Conservation (phyloP, 2,888 invertebrate genomes). For the Gastracanthus pulcherrimus region DNA sequence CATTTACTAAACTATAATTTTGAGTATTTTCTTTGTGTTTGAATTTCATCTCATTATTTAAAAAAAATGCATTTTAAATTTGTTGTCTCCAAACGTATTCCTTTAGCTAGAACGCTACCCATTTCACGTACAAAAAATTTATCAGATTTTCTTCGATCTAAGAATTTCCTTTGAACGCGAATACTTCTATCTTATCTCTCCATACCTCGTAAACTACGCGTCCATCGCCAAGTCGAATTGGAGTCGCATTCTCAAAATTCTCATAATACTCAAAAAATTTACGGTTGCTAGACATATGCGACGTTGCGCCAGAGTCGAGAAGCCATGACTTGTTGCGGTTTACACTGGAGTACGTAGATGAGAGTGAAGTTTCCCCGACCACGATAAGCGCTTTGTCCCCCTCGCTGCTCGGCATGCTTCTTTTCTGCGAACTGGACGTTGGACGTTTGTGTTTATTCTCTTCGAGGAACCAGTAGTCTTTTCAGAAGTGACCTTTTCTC, state of each 20-base stretch:
- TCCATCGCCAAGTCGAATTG: conserved; percentile 14
- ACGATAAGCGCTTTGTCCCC: neutral
- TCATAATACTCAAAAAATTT: neutral
- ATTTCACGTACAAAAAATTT: conserved; percentile 22
- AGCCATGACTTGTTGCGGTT: neutral
- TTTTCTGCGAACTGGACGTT: neutral
- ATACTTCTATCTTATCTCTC: conserved; percentile 16
- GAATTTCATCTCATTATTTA: conserved; percentile 20
- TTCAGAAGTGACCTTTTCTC: conserved; percentile 22
- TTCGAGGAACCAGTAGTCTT: conserved; percentile 9
- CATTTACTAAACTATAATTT: neutral
- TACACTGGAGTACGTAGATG: neutral
- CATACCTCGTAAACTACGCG: conserved; percentile 1
- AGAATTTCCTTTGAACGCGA: conserved; percentile 12
- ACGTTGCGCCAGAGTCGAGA: conserved; percentile 30
- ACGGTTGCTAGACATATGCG: conserved; percentile 8
- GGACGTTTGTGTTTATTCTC: conserved; percentile 18
- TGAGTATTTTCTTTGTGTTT: neutral
- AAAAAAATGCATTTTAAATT: conserved; percentile 3
- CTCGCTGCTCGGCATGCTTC: neutral
- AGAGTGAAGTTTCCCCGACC: neutral
- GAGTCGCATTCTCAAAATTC: neutral
- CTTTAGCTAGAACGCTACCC: conserved; percentile 1
- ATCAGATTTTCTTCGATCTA: neutral
- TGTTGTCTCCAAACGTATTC: neutral